Conservation (phyloP, 2,888 invertebrate genomes). For the Lumbricus terrestris region DNA sequence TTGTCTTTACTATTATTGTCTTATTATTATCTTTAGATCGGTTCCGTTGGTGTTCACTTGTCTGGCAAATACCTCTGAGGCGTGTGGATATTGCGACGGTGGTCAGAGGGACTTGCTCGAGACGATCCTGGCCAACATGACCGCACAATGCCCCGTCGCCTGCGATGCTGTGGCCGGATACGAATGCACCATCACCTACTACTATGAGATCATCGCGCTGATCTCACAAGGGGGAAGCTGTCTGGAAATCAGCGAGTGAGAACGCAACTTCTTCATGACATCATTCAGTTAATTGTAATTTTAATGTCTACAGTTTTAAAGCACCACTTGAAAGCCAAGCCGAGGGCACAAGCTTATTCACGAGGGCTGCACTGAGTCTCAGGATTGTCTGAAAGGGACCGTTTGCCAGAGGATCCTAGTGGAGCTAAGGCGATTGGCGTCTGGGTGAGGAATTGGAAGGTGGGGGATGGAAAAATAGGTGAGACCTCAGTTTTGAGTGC, state of each 20-base stretch:
- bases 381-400: no score
- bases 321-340: no score
- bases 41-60: neutral
- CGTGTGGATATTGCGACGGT: neutral
- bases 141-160: neutral
- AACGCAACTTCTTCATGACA: neutral
- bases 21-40: neutral
- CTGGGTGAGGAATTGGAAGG: no score
- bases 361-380: no score
- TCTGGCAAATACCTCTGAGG: neutral
- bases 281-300: no score
- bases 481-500: no score
- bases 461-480: no score
- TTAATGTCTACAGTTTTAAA: no score
- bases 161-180: neutral
- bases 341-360: no score
- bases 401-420: no score
- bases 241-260: neutral
- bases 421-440: no score
- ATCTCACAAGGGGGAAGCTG: neutral
- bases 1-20: neutral
- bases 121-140: neutral
- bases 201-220: neutral
- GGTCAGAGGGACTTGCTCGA: neutral
- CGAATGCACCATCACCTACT: neutral